Conservation (phyloP, 1,140 invertebrate species). For the Mycetomoellerius zeteki region DNA sequence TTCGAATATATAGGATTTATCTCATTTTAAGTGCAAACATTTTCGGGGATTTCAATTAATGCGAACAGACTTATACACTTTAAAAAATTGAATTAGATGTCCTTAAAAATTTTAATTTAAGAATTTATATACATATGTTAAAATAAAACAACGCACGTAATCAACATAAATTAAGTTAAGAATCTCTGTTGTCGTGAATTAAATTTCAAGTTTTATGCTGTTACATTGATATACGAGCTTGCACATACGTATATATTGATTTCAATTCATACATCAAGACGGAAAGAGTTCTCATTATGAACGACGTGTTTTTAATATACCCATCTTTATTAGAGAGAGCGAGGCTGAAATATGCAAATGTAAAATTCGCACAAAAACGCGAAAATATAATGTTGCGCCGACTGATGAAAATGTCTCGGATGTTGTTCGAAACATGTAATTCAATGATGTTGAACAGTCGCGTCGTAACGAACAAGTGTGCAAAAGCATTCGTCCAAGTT, state of each 20-base stretch:
- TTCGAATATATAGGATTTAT: too few relatives aligned
- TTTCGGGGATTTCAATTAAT: too few relatives aligned
- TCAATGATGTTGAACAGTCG: slow-evolving; percentile 10
- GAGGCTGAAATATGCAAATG: neutral
- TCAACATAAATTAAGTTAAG: too few relatives aligned
- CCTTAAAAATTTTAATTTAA: neutral
- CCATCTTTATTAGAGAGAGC: neutral
- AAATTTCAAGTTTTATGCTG: neutral
- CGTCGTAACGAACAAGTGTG: neutral
- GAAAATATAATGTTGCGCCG: neutral
- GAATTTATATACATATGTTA: neutral
- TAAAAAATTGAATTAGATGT: neutral
- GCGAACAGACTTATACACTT: too few relatives aligned
- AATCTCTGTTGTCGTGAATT: neutral
- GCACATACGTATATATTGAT: neutral
- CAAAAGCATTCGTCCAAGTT: slow-evolving; percentile 9
- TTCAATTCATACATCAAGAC: neutral
- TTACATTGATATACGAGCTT: neutral
- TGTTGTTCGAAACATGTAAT: slow-evolving; percentile 23
- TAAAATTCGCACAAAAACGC: slow-evolving; percentile 23
- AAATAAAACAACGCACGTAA: too few relatives aligned
- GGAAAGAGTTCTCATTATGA: neutral
- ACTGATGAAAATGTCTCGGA: slow-evolving; percentile 4
- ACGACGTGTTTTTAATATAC: neutral
- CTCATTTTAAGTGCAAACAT: too few relatives aligned